Evolutionary conservation across 2,113 vertebrate genomes (phyloP).

Genomic region (Ovis aries): ARS-UI_Ramb_v3.0 NC_056056.1:91408001-91408500

Average conservation of each 20-base stretch:
- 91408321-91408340: constrained; percentile 97
- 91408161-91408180: constrained; percentile 83
- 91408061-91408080: constrained; percentile 97
- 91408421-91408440: constrained; percentile 79
- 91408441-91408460: constrained; percentile 84
- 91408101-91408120: constrained; percentile 98
- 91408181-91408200: constrained; percentile 84
- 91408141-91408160: constrained; percentile 97
- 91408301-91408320: constrained; percentile 99
- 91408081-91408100: constrained; percentile 99
- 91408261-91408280: constrained; percentile 98
- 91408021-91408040: background rate
- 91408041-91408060: background rate
- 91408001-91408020: background rate
- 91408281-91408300: constrained; percentile 95
- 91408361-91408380: constrained; percentile 93
- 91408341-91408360: constrained; percentile 94
- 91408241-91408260: constrained; percentile 95
- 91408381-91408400: constrained; percentile 86
- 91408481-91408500: constrained; percentile 92
- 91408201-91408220: constrained; percentile 74
- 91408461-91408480: constrained; percentile 89
- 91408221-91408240: constrained; percentile 80
- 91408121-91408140: constrained; percentile 96
- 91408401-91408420: constrained; percentile 83